Percentiles rank a stretch among this genome's conserved stretches.
Evolutionary conservation across 2,113 vertebrate genomes (phyloP).

Genomic region (Pteronura brasiliensis): DNA sequence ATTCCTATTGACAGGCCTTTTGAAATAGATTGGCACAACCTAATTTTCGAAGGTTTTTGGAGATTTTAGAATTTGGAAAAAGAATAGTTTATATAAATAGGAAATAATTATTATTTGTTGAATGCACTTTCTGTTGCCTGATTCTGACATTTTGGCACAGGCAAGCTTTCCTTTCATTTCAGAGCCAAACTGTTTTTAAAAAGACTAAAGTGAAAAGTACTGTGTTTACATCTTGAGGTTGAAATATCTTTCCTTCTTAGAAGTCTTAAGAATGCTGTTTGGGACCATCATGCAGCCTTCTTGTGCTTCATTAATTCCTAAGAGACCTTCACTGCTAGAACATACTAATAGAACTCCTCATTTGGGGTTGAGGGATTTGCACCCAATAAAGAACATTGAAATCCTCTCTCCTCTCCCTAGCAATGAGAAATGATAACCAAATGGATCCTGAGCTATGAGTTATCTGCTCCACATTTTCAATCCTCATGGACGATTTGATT

Average conservation of each 20-base stretch:
- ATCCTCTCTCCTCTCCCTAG: background rate
- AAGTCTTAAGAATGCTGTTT: background rate
- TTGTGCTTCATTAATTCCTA: background rate
- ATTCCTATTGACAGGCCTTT: background rate
- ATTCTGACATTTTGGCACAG: constrained; percentile 21
- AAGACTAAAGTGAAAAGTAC: constrained; percentile 19
- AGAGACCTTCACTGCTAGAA: background rate
- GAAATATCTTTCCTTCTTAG: background rate
- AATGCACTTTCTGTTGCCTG: background rate
- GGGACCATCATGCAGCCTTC: background rate
- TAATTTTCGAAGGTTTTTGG: constrained; percentile 4
- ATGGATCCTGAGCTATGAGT: background rate
- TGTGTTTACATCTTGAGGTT: constrained; percentile 30
- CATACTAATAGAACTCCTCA: background rate
- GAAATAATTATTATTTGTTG: constrained; percentile 25
- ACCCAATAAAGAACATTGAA: background rate
- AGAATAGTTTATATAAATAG: constrained; percentile 22
- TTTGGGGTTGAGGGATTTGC: background rate
- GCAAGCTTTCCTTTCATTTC: constrained; percentile 31
- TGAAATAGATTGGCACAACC: background rate
- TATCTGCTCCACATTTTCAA: background rate
- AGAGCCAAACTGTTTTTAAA: background rate
- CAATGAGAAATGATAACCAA: background rate
- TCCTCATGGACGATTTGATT: background rate
- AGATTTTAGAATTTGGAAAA: background rate